Evolutionary conservation across 2,888 invertebrate genomes (phyloP), one percentile per base, ranked within the genome.

Genomic region (Mactromeris polynyma): DNA sequence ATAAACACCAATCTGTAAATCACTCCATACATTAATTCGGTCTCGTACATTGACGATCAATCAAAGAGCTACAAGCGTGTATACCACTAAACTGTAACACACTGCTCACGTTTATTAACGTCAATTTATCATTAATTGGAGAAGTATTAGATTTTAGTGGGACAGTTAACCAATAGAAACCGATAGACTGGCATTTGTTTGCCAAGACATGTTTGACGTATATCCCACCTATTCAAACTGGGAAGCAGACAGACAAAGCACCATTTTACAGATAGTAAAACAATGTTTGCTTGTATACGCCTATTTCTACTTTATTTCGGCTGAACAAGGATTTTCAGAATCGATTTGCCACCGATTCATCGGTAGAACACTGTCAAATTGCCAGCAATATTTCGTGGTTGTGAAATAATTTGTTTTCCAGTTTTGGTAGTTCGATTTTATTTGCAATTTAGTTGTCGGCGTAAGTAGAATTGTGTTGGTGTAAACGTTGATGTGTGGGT

Each of bases 201-300:
- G 33, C 33, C 73, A 73, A 33, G 31, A 73, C 31, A 14, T 36
- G 73, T 73, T 73, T 73, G 73, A 19, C 73, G 73, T 36, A 36
- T 19, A 73, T 73, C 36, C 73, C 73, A 33, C 14, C 19, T 73
- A 73, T 73, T 73, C 73, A 73, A 19, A 73, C 19, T 17, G 36
- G 19, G 14, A 14, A 36, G 73, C 73, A 73, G 73, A 73, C 73
- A 21, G 31, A 33, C 36, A 73, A 31, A 73, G 1, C 26, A 33
- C 36, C 33, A 73, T 17, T 73, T 36, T 33, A 11, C 19, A 73
- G 33, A 73, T 73, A 26, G 36, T 36, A 73, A 73, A 73, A 73
- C 33, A 73, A 17, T 73, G 73, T 73, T 73, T 73, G 33, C 73
- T 73, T 33, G 19, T 73, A 73, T 73, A 73, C 19, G 73, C 33